Evolutionary conservation across 2,113 vertebrate species (phyloP).

Genomic region (Rhea pennata): DNA sequence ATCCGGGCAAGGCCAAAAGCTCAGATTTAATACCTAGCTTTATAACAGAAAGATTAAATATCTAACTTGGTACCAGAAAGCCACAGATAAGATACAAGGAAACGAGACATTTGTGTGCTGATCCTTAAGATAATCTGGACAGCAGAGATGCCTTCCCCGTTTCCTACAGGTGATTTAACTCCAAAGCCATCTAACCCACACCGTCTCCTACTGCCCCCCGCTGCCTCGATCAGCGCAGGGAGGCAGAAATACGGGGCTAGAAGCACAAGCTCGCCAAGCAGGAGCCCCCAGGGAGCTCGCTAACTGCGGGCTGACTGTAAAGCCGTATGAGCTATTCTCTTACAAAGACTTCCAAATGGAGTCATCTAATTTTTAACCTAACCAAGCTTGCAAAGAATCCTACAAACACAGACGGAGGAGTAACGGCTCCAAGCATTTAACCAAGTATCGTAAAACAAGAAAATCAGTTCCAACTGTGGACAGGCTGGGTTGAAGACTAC

Average conservation of each 20-base stretch:
- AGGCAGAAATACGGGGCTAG: rapidly evolving
- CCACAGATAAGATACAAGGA: background rate
- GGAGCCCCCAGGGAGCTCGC: background rate
- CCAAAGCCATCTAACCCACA: background rate
- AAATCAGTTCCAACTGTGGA: background rate
- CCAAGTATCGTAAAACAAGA: rapidly evolving
- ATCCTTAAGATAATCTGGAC: background rate
- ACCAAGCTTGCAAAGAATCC: background rate
- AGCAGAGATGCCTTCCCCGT: background rate
- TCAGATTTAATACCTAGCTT: background rate
- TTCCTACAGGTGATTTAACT: background rate
- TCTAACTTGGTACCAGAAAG: background rate
- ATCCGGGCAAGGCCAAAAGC: background rate
- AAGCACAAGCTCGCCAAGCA: background rate
- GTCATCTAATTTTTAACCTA: background rate
- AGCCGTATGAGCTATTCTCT: background rate
- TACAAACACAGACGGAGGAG: rapidly evolving
- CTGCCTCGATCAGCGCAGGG: rapidly evolving
- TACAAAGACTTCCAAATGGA: background rate
- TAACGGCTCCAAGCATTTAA: background rate
- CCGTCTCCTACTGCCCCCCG: background rate
- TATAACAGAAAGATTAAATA: background rate
- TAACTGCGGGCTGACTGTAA: background rate
- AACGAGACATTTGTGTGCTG: background rate
- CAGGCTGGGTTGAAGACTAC: rapidly evolving